Evolutionary conservation across 2,888 invertebrate species (phyloP), one percentile per base, ranked within the genome.

Genomic region (Sclerodermus sp.): DNA sequence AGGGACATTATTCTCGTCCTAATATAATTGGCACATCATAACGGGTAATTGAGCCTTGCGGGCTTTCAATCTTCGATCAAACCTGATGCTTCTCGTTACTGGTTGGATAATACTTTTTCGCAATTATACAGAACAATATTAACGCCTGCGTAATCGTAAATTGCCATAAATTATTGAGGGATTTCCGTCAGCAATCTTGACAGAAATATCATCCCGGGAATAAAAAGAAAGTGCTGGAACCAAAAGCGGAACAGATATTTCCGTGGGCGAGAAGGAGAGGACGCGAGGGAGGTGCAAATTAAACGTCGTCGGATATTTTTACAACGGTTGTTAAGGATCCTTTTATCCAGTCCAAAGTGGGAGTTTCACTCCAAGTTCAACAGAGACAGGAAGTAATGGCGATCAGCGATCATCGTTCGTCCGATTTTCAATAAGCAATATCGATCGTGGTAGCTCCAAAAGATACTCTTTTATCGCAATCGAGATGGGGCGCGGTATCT

Each of bases 221-320:
- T 53, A 53, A 48, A 46, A 42, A 42, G 45, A 41, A 51, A 55
- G 47, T 46, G 14, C 49, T 57, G 50, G 50, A 40, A 48, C 47
- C 34, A 30, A 10, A 13, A 17, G 16, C 37, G 8, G 10, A 32
- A 31, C 45, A 34, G 31, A 23, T 23, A 23, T 23, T 23, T 23
- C 23, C 23, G 23, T 23, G 23, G n/a, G 17, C 37, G 36, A 45
- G 39, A 17, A 31, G 31, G 42, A 40, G 30, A 42, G 31, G 23
- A 23, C 48, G 32, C 55, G 13, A 12, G 50, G 50, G 52, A 40
- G 36, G 39, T n/a, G 31, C 42, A 50, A 57, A 48, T 48, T 48
- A 48, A 48, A 57, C 49, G 55, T 53, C 50, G 49, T 43, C 23
- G 23, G 52, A 31, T 44, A n/a, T 23, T 15, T 43, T 38, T 18